phyloP scores from a whole-genome alignment of 2,888 invertebrate species.

The Pasiphila rectangulata region DNA sequence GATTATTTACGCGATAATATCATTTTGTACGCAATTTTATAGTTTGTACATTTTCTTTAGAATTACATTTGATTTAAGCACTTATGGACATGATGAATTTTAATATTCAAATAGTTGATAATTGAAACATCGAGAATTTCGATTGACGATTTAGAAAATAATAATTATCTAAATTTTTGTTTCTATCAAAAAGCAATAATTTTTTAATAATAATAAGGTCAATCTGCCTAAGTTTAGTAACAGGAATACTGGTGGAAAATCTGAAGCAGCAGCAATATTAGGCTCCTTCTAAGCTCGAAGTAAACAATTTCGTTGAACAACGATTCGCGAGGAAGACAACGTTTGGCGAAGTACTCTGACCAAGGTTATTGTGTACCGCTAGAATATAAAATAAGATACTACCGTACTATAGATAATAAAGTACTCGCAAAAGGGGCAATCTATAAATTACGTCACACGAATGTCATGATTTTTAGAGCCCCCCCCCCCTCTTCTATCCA shows the following conservation, averaged over 20 bases:
- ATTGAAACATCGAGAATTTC: no score
- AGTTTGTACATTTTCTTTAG: constrained; percentile 23
- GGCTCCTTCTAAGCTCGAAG: constrained; percentile 6
- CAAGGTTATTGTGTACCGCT: no score
- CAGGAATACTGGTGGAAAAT: constrained; percentile 3
- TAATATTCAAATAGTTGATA: no score
- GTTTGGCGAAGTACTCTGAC: constrained; percentile 4
- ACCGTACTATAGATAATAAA: no score
- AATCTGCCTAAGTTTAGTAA: background rate
- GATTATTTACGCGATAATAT: constrained; percentile 12
- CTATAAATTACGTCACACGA: no score
- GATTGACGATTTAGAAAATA: no score
- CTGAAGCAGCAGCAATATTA: constrained; percentile 2
- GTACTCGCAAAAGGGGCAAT: no score
- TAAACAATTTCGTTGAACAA: background rate
- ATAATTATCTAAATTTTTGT: no score
- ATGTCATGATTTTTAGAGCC: no score
- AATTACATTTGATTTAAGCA: constrained; percentile 19
- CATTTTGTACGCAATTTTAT: constrained; percentile 17
- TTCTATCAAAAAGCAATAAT: background rate
- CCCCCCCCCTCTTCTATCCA: no score
- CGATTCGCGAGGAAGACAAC: constrained; percentile 11
- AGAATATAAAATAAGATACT: no score
- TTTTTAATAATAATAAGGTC: background rate
- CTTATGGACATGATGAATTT: constrained; percentile 1